phyloP scores from a whole-genome alignment of 2,797 vertebrate species.

The Sus cebifrons region DNA sequence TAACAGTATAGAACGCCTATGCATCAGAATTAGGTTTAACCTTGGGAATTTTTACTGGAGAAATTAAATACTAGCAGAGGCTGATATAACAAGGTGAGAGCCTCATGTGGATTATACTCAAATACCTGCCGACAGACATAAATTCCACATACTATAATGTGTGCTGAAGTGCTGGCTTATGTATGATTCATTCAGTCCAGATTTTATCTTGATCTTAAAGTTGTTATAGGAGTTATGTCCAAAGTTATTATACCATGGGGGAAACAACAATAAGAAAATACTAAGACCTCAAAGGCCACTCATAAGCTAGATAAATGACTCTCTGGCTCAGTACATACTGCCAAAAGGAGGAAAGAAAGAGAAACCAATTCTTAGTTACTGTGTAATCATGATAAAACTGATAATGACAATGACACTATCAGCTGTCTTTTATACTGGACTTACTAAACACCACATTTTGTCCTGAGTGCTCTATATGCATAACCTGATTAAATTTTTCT shows the following conservation, averaged over 20 bases:
- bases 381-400: background rate
- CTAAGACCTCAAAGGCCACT: background rate
- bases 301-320: background rate
- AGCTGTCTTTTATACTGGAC: background rate
- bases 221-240: background rate
- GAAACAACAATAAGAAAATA: background rate
- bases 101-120: background rate
- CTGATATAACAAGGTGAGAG: background rate
- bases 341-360: background rate
- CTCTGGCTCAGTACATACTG: background rate
- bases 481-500: background rate
- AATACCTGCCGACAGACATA: background rate
- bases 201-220: conserved; percentile 2
- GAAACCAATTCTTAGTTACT: background rate
- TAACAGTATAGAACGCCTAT: background rate
- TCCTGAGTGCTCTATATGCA: background rate
- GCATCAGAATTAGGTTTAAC: background rate
- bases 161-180: background rate
- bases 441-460: background rate
- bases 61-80: conserved; percentile 30
- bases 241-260: background rate
- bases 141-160: background rate
- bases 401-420: background rate
- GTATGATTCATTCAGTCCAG: background rate
- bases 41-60: conserved; percentile 7